A percentile compares a stretch with the other conserved stretches of the same genome.
Evolutionary conservation across 2,888 invertebrate genomes (phyloP).

Genomic region (Hirtodrosophila confusa): DNA sequence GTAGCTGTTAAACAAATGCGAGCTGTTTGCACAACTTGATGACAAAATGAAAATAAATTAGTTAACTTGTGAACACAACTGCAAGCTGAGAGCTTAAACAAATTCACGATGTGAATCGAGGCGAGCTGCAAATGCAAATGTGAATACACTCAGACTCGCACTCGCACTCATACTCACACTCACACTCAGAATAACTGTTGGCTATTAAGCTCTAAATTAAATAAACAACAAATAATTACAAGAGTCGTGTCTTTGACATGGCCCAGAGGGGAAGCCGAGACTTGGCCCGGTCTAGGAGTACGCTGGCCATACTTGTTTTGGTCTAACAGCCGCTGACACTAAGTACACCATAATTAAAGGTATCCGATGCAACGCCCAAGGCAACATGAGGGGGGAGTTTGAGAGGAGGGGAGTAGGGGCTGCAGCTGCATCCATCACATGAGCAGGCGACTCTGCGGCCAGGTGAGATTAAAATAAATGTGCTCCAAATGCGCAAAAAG

Average conservation of each 20-base stretch:
- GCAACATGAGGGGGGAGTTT: not conserved
- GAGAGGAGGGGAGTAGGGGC: conserved; percentile 2
- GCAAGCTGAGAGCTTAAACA: not conserved
- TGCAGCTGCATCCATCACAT: conserved; percentile 50
- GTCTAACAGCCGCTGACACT: conserved; percentile 75
- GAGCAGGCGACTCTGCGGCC: conserved; percentile 25
- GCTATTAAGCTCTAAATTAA: conserved; percentile 55
- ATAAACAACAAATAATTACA: conserved; percentile 69
- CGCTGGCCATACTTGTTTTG: conserved; percentile 56
- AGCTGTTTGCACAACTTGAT: conserved; percentile 58
- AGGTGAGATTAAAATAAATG: conserved; percentile 81
- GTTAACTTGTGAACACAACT: conserved; percentile 31
- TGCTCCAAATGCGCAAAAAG: conserved; percentile 80
- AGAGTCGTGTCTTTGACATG: conserved; percentile 39
- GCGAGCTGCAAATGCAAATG: conserved; percentile 28
- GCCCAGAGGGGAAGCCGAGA: conserved; percentile 3
- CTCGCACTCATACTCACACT: conserved; percentile 5
- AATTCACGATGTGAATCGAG: not conserved
- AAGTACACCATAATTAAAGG: conserved; percentile 77
- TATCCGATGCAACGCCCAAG: conserved; percentile 32
- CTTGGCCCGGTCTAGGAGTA: conserved; percentile 8
- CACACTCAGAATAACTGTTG: conserved; percentile 14
- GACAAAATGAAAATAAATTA: conserved; percentile 42
- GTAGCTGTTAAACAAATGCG: conserved; percentile 54
- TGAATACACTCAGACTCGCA: conserved; percentile 29